Conservation (phyloP, 1,140 invertebrate genomes). For the Bicyclus anynana region DNA sequence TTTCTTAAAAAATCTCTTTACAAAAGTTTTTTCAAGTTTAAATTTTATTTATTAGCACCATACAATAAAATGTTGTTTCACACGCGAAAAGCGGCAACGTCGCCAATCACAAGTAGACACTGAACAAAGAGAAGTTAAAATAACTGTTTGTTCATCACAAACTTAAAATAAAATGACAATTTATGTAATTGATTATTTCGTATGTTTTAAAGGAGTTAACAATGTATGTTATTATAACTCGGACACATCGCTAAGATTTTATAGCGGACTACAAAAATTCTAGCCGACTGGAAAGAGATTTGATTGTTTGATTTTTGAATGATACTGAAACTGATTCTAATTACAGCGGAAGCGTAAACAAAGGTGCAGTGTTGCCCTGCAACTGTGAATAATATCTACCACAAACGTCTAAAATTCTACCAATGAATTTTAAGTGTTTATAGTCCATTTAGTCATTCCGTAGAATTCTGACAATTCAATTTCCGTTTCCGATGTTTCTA, state of each 20-base stretch:
- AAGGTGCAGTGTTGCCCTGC: constrained; percentile 29
- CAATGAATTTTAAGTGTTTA: background rate
- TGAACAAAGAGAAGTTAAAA: constrained; percentile 53
- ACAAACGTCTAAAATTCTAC: background rate
- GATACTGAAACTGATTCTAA: constrained; percentile 34
- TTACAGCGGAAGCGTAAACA: constrained; percentile 42
- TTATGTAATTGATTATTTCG: too few relatives aligned
- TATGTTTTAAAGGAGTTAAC: too few relatives aligned
- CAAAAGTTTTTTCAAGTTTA: background rate
- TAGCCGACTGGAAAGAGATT: constrained; percentile 24
- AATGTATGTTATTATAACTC: too few relatives aligned
- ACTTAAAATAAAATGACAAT: too few relatives aligned
- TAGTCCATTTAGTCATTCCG: too few relatives aligned
- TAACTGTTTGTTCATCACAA: too few relatives aligned
- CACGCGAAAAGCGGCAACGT: constrained; percentile 61
- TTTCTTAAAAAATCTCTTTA: constrained; percentile 2
- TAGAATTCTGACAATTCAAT: too few relatives aligned
- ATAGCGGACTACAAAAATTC: too few relatives aligned
- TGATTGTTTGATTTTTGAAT: constrained; percentile 25
- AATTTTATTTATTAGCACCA: constrained; percentile 1
- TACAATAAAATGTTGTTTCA: constrained; percentile 15
- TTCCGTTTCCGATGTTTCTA: too few relatives aligned
- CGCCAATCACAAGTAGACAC: constrained; percentile 38
- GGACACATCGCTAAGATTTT: too few relatives aligned
- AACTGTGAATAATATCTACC: background rate